These are phyloP conservation scores for Sparus aurata DNA, from an alignment of 2,797 vertebrate genomes.

Conservation along the genomic window DNA sequence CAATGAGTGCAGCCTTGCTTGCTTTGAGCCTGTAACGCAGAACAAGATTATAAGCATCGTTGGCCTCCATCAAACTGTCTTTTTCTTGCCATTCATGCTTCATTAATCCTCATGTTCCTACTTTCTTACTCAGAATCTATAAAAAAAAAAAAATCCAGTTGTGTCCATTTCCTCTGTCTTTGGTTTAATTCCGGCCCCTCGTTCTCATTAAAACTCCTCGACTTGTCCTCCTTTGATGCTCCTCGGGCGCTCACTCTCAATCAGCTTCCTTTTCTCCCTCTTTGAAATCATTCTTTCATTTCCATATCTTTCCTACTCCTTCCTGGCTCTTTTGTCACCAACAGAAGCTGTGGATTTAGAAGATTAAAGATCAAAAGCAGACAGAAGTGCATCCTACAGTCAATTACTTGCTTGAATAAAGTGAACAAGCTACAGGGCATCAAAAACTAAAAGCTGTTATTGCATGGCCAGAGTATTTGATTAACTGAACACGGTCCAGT, in stretches of 20 bases:
- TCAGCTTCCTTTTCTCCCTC: slow-evolving; percentile 3
- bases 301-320: slow-evolving; percentile 16
- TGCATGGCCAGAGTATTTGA: slow-evolving; percentile 15
- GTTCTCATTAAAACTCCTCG: slow-evolving; percentile 32
- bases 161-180: slow-evolving; percentile 2
- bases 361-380: slow-evolving; percentile 38
- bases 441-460: slow-evolving; percentile 12
- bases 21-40: slow-evolving; percentile 28
- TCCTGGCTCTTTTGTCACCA: slow-evolving; percentile 16
- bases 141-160: no score
- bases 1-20: not conserved
- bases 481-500: slow-evolving; percentile 8
- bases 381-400: slow-evolving; percentile 1
- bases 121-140: not conserved
- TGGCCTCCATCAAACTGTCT: slow-evolving; percentile 4
- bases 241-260: not conserved
- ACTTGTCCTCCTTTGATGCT: slow-evolving; percentile 25
- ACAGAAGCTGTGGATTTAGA: slow-evolving; percentile 35
- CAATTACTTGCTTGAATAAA: not conserved
- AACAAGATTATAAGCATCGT: slow-evolving; percentile 27
- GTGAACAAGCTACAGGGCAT: slow-evolving; percentile 9
- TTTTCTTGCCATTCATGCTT: slow-evolving; percentile 1
- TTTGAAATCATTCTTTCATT: slow-evolving; percentile 32
- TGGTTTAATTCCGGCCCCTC: slow-evolving; percentile 26
- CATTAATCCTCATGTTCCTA: slow-evolving; percentile 4